Evolutionary conservation across 2,888 invertebrate species (phyloP).

Genomic region (Melieria crassipennis): DNA sequence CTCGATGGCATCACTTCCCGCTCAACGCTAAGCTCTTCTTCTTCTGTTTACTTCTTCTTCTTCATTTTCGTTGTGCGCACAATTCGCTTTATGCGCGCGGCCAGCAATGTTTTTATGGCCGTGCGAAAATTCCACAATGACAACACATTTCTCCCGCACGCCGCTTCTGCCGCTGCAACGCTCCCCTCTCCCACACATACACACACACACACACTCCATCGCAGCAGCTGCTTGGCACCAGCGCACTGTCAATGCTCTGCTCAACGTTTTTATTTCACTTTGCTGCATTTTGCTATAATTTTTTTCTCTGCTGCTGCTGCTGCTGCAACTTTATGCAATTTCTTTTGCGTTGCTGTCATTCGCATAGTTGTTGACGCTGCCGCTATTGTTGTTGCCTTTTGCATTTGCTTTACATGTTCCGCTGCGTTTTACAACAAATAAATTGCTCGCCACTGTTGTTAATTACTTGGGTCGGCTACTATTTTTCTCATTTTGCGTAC

Average conservation of each 20-base stretch:
- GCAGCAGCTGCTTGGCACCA: background rate
- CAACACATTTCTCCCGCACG: slow-evolving; percentile 24
- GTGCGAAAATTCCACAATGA: slow-evolving; percentile 41
- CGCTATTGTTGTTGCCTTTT: slow-evolving; percentile 14
- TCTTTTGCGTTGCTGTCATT: slow-evolving; percentile 32
- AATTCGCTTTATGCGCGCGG: too few relatives aligned
- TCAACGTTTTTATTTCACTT: slow-evolving; percentile 6
- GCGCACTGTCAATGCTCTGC: too few relatives aligned
- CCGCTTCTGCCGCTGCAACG: slow-evolving; percentile 14
- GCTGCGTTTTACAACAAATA: background rate
- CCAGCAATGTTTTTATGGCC: slow-evolving; percentile 20
- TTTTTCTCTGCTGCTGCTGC: slow-evolving; percentile 1
- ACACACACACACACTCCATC: background rate
- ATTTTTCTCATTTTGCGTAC: background rate
- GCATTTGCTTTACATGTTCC: slow-evolving; percentile 49
- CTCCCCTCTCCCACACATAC: background rate
- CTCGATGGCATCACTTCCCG: background rate
- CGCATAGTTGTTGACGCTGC: too few relatives aligned
- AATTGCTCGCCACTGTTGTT: slow-evolving; percentile 45
- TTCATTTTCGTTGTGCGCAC: slow-evolving; percentile 5
- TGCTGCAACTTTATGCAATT: slow-evolving; percentile 17
- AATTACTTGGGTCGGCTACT: slow-evolving; percentile 55
- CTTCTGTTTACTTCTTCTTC: background rate
- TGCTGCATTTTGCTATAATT: slow-evolving; percentile 27
- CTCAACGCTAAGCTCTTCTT: background rate